Evolutionary conservation across 2,113 vertebrate species (phyloP), one percentile per base, ranked within the genome.

Genomic region (Fulica atra): DNA sequence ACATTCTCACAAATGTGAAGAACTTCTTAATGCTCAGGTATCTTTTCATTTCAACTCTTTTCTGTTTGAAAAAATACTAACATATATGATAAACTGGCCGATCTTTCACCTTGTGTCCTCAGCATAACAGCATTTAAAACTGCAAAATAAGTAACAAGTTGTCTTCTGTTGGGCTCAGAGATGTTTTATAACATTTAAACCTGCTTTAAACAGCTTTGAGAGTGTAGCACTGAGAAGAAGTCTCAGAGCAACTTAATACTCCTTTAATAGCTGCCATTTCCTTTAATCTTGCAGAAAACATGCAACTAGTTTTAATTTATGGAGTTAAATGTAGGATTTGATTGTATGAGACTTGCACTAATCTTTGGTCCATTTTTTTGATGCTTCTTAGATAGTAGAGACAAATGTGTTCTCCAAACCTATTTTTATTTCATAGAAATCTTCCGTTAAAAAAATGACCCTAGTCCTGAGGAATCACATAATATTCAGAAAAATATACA

Each of bases 1-100:
- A 68, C 98, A 98, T 54, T 97, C 97, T 54, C 96, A 95, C 42
- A 98, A 97, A 69, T 98, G 98, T 95, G 98, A 98, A 91, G 98
- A 98, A 59, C 91, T 98, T 42, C 97, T 98, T 59, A 92, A 97
- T 53, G 84, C 96, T 87, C 98, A 98, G 98, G 98, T 98, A 98
- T 44, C 29, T 82, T 68, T 44, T 42, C 13, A 5, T 66, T 64
- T 80, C 42, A 57, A 1, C 9, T 87, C 56, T 61, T 89, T 36
- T 66, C 19, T 73, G 6, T 54, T 80, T 73, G 57, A 50, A 84
- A 88, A 56, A 50, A 10, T 13, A 33, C 7, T 48, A 31, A 29
- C 2, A 2, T 35, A 7, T 17, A 6, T 31, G n/a, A 68, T 56
- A 61, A 79, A 81, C 48, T 19, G 29, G n/a, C 23, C 19, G 17